Evolutionary conservation across 2,888 invertebrate species (phyloP).

Genomic region (Sarcophaga rosellei): DNA sequence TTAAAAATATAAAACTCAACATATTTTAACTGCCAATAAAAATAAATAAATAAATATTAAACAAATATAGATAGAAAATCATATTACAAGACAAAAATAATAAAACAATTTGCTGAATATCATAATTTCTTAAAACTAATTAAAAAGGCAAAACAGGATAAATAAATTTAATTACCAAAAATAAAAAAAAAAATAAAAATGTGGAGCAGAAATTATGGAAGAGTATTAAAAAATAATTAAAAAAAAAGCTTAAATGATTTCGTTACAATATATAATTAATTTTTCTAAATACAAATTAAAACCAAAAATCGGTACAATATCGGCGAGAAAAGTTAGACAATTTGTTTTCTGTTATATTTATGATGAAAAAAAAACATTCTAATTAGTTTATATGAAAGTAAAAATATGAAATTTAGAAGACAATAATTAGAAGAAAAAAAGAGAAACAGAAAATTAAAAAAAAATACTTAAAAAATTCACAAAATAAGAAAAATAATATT

Average conservation of each 20-base stretch:
- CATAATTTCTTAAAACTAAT: conserved; percentile 47
- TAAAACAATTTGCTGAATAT: conserved; percentile 48
- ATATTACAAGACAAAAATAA: conserved; percentile 46
- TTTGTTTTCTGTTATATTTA: conserved; percentile 17
- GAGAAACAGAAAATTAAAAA: conserved; percentile 56
- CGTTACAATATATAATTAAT: neutral
- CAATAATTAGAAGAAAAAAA: conserved; percentile 77
- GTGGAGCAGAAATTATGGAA: conserved; percentile 54
- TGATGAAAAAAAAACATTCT: neutral
- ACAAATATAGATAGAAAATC: conserved; percentile 65
- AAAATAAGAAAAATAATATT: conserved; percentile 25
- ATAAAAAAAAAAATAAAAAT: conserved; percentile 16
- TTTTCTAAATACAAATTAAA: neutral
- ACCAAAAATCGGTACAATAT: neutral
- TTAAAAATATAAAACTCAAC: conserved; percentile 32
- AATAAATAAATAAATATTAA: conserved; percentile 38
- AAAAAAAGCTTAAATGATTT: conserved; percentile 45
- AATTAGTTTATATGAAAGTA: conserved; percentile 32
- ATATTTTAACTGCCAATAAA: conserved; percentile 61
- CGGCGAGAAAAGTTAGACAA: conserved; percentile 27
- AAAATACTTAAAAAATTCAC: conserved; percentile 54
- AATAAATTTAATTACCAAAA: neutral
- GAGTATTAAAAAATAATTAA: conserved; percentile 28
- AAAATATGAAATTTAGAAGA: conserved; percentile 76
- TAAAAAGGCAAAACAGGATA: conserved; percentile 7